Percentiles rank a stretch among this genome's conserved stretches.
Evolutionary conservation across 2,888 invertebrate genomes (phyloP).

Genomic region (Epinotia brunnichana): DNA sequence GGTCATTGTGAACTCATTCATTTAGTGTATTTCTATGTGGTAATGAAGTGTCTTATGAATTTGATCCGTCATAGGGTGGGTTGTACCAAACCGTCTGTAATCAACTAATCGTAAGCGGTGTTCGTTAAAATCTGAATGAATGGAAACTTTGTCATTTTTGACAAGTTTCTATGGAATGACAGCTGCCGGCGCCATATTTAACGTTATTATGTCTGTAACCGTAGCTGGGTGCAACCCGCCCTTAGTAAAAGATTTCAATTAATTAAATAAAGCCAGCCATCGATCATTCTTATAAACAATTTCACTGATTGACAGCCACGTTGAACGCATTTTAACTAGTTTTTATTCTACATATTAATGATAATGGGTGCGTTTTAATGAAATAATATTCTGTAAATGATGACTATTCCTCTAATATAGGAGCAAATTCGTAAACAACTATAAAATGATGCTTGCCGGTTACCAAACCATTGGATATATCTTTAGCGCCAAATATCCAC

Average conservation of each 20-base stretch:
- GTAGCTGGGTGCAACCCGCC: too few relatives aligned
- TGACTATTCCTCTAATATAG: neutral
- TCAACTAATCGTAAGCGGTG: too few relatives aligned
- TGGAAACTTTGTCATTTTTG: too few relatives aligned
- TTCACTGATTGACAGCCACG: neutral
- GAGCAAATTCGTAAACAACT: neutral
- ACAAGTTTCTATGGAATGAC: too few relatives aligned
- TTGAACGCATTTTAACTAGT: neutral
- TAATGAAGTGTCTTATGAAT: constrained; percentile 9
- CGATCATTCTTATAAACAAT: neutral
- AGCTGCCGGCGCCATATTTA: too few relatives aligned
- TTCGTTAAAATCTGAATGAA: too few relatives aligned
- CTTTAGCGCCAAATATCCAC: neutral
- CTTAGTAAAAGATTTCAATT: too few relatives aligned
- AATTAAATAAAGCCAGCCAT: neutral
- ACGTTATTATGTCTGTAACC: too few relatives aligned
- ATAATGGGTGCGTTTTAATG: neutral
- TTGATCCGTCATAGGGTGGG: too few relatives aligned
- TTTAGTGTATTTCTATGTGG: neutral
- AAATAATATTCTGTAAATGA: neutral
- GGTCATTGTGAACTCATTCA: neutral
- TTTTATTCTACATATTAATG: neutral
- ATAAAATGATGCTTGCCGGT: neutral
- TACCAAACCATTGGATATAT: constrained; percentile 5
- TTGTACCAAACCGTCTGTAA: too few relatives aligned